Conservation (phyloP, 2,888 invertebrate species). For the Drosophila flavopinicola region DNA sequence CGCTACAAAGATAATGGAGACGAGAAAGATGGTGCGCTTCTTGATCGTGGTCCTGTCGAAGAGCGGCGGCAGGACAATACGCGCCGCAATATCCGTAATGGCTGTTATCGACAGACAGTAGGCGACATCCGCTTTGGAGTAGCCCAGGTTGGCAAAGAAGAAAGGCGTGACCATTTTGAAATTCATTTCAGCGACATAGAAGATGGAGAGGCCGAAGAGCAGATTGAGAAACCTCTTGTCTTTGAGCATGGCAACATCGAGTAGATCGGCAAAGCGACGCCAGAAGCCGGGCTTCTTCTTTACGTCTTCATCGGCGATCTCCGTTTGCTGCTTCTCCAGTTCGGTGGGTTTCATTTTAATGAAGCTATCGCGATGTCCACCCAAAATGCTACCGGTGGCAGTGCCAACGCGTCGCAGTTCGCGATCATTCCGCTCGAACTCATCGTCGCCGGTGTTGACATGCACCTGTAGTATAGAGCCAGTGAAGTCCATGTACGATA, state of each 20-base stretch:
- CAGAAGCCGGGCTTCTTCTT: conserved; percentile 85
- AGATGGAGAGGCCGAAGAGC: conserved; percentile 89
- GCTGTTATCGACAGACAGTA: conserved; percentile 91
- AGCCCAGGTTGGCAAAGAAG: conserved; percentile 87
- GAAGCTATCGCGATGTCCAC: conserved; percentile 82
- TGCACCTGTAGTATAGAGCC: conserved; percentile 90
- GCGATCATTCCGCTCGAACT: conserved; percentile 83
- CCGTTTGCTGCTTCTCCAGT: conserved; percentile 71
- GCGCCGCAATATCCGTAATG: conserved; percentile 90
- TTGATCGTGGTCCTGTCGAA: conserved; percentile 89
- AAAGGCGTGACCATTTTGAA: conserved; percentile 90
- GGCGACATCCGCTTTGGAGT: conserved; percentile 88
- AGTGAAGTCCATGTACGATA: conserved; percentile 90
- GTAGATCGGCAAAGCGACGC: conserved; percentile 87
- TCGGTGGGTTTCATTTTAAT: conserved; percentile 83
- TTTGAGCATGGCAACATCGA: conserved; percentile 90
- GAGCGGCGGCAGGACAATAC: conserved; percentile 89
- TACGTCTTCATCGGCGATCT: conserved; percentile 51
- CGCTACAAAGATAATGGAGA: conserved; percentile 89
- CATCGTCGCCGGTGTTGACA: conserved; percentile 86
- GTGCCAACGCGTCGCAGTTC: conserved; percentile 83
- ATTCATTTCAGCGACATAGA: conserved; percentile 90
- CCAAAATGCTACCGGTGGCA: conserved; percentile 79
- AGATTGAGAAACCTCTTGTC: conserved; percentile 90
- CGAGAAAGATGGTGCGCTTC: conserved; percentile 89